Evolutionary conservation across 2,888 invertebrate species (phyloP), one percentile per base, ranked within the genome.

Genomic region (Baccha elongata): DNA sequence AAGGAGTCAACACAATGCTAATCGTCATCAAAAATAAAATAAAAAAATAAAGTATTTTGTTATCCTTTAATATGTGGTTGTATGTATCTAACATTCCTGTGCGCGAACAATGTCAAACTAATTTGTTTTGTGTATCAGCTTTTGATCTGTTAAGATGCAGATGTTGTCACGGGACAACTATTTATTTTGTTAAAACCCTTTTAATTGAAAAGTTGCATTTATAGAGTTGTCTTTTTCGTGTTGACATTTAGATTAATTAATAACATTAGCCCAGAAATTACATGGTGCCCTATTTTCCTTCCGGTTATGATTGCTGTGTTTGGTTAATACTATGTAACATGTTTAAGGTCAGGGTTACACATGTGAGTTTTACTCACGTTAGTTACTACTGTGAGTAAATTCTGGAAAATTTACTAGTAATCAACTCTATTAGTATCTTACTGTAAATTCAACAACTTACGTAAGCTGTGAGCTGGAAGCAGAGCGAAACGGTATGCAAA

Each of bases 91-190:
- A 17, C 6, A 19, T 44, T 2, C n/a, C 1, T 3, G 48, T 53
- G 46, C 10, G 23, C 50, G 46, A 64, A 62, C 35, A 69, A 69
- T 58, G 69, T 21, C 50, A 19, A 75, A 81, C 75, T 60, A 81
- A 81, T 81, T 81, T 69, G 75, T 67, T 81, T 81, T 55, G 71
- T 48, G 58, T 75, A 81, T 81, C 80, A 46, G 69, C 68, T 42
- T 50, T 37, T 13, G 74, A 81, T 81, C 80, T 6, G 52, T n/a
- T n/a, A n/a, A n/a, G n/a, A n/a, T 71, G 80, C 80, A 81, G 80
- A 75, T 81, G 80, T 71, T 32, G 13, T 60, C 19, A 19, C 8
- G 11, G 11, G 21, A 50, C 52, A 40, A 15, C 46, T 69, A 40
- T 23, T 48, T 76, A 42, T 21, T 19, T 2, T 48, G 23, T n/a